Evolutionary conservation across 1,140 invertebrate species (phyloP), one percentile per base, ranked within the genome.

Genomic region (Pristionchus pacificus): DNA sequence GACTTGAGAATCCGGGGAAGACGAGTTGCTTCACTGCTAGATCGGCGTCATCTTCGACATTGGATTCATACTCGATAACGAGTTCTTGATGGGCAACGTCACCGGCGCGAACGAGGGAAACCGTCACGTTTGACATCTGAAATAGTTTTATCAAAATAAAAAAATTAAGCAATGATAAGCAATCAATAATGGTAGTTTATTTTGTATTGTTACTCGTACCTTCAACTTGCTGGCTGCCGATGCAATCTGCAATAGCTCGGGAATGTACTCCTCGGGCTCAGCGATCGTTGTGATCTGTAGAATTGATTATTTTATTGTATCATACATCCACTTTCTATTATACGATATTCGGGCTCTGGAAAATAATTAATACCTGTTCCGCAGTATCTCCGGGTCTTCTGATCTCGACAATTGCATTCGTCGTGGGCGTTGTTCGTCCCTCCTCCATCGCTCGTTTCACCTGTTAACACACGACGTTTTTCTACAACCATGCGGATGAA

Each of bases 161-260:
- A n/a, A n/a, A n/a, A n/a, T n/a, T n/a, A n/a, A n/a, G n/a, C n/a
- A n/a, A n/a, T n/a, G n/a, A n/a, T n/a, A n/a, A n/a, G n/a, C n/a
- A n/a, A n/a, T n/a, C n/a, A n/a, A n/a, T n/a, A n/a, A n/a, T n/a
- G n/a, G n/a, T n/a, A n/a, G 14, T 29, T 64, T 29, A 19, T 64
- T 24, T 6, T 29, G 13, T 25, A 13, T 24, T 29, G n/a, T 66
- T 57, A 24, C 33, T 6, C 38, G 6, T 49, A 66, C 65, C 30
- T 69, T 73, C n/a, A 73, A 62, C 55, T 73, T 73, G 60, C 60
- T 73, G 30, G 71, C 71, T 63, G 71, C 67, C 59, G 65, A 65
- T n/a, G 71, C 71, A 14, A 73, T 60, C 63, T 73, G 71, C 33
- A 73, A 60, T 30, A 73, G 67, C 15, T 73, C 68, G 24, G 71